Conservation (phyloP, 2,113 vertebrate species). For the Eretmochelys imbricata region DNA sequence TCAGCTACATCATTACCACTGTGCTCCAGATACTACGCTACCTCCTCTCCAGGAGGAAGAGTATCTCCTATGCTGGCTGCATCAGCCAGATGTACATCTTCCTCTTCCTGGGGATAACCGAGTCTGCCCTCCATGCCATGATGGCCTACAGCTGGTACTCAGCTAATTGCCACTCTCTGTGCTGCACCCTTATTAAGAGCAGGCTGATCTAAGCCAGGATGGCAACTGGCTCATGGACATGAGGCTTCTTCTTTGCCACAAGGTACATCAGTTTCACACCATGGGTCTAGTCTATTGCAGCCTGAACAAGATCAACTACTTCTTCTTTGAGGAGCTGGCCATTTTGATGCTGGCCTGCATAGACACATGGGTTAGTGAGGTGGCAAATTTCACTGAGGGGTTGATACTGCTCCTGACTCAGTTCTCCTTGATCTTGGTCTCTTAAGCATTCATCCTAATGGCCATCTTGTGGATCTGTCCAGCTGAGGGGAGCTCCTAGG, state of each 20-base stretch:
- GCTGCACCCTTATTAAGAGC: neutral
- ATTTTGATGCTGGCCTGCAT: constrained; percentile 58
- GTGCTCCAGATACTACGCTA: neutral
- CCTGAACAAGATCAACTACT: too few relatives aligned
- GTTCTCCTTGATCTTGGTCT: constrained; percentile 41
- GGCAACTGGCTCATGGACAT: neutral
- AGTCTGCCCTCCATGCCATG: constrained; percentile 29
- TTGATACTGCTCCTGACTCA: constrained; percentile 32
- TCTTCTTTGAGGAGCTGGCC: constrained; percentile 57
- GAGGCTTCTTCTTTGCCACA: constrained; percentile 29
- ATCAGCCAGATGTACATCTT: constrained; percentile 42
- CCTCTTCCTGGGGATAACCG: neutral
- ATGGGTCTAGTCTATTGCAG: neutral
- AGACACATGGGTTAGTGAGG: constrained; percentile 51
- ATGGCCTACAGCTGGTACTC: constrained; percentile 53
- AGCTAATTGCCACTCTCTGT: neutral
- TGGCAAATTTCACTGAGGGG: constrained; percentile 55
- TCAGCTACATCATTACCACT: neutral
- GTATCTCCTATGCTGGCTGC: constrained; percentile 17
- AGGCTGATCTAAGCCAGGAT: neutral
- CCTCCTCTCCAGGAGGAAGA: neutral
- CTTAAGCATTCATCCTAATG: constrained; percentile 44
- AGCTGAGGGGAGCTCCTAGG: constrained; percentile 11
- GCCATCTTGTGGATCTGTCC: constrained; percentile 52
- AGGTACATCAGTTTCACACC: constrained; percentile 37